Percentiles rank a stretch among this genome's conserved stretches.
phyloP scores from a whole-genome alignment of 2,113 vertebrate species.

The Melospiza georgiana region DNA sequence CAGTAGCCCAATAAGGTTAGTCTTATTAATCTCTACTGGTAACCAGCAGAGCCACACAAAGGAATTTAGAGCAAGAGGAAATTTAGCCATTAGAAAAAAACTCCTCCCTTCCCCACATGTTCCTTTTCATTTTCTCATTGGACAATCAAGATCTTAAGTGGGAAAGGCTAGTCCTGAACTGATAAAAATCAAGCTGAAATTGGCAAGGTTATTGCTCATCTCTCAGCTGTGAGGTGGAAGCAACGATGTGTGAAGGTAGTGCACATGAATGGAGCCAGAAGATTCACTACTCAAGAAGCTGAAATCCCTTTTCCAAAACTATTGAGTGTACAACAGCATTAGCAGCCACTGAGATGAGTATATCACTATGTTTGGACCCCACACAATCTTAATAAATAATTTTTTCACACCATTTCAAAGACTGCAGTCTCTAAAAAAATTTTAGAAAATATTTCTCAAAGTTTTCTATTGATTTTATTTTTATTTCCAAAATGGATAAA shows the following conservation, averaged over 20 bases:
- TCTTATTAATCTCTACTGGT: background rate
- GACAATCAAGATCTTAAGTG: background rate
- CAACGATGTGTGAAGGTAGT: background rate
- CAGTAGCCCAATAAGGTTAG: background rate
- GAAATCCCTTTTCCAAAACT: background rate
- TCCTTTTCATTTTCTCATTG: background rate
- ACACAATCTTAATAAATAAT: background rate
- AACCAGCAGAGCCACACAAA: background rate
- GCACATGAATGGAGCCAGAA: background rate
- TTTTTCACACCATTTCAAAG: background rate
- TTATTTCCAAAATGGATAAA: background rate
- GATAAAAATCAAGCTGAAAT: background rate
- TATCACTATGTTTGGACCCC: background rate
- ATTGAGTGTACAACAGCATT: background rate
- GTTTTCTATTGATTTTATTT: background rate
- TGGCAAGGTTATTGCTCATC: background rate
- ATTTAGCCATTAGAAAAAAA: background rate
- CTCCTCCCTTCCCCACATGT: background rate
- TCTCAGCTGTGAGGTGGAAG: background rate
- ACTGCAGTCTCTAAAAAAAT: background rate
- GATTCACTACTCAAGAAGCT: background rate
- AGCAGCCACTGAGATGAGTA: background rate
- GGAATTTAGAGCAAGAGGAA: background rate
- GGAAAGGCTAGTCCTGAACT: background rate
- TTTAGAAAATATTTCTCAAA: background rate